Evolutionary conservation across 1,140 invertebrate genomes (phyloP).

Genomic region (Geopemphigus sp.): DNA sequence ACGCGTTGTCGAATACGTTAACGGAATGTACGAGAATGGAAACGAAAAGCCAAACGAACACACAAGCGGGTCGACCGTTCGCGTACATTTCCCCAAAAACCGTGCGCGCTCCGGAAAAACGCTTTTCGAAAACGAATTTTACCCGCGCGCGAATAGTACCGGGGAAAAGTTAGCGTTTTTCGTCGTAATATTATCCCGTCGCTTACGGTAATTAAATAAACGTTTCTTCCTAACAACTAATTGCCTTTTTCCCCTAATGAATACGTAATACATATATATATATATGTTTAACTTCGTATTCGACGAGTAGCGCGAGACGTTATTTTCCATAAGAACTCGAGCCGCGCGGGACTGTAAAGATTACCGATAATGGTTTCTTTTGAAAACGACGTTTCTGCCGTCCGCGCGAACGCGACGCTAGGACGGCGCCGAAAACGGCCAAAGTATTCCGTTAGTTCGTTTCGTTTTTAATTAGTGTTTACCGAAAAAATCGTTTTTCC

Average conservation of each 20-base stretch:
- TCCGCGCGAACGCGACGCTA: not conserved
- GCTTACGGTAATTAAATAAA: conserved; percentile 5
- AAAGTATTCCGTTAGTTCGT: too few species aligned
- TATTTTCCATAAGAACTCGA: not conserved
- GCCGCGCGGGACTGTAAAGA: not conserved
- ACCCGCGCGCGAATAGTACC: not conserved
- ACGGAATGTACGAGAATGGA: too few species aligned
- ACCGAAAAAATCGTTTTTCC: too few species aligned
- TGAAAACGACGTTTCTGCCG: not conserved
- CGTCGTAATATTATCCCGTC: not conserved
- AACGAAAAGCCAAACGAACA: too few species aligned
- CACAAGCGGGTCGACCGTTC: too few species aligned
- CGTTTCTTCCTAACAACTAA: not conserved
- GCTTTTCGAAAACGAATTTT: not conserved
- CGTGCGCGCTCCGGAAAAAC: not conserved
- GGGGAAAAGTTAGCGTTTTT: too few species aligned
- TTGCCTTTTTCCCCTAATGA: not conserved
- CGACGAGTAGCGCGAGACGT: too few species aligned
- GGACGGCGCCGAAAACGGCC: too few species aligned
- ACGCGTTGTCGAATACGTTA: too few species aligned
- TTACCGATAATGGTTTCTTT: conserved; percentile 3
- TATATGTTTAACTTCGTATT: too few species aligned
- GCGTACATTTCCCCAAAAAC: too few species aligned
- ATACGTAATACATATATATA: not conserved
- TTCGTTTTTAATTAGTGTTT: too few species aligned